These are phyloP conservation scores for Astropecten irregularis DNA, from an alignment of 53 echinoderm and acorn worm genomes.

Conservation along the genomic window DNA sequence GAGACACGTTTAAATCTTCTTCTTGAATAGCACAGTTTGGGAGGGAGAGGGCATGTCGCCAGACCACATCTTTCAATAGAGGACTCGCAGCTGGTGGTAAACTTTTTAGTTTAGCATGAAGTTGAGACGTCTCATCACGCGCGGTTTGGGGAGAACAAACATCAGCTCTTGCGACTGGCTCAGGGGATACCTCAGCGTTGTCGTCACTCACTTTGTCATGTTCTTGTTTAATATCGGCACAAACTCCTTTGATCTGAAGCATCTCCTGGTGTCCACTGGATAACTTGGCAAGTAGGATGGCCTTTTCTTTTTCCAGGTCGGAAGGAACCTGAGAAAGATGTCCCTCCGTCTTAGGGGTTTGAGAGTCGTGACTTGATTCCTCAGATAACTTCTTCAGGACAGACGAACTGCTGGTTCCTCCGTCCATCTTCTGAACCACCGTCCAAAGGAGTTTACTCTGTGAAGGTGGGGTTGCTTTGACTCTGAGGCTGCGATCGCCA, in stretches of 20 bases:
- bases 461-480: constrained; percentile 14
- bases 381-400: background rate
- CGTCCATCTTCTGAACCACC: constrained; percentile 15
- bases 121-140: background rate
- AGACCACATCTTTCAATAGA: constrained; percentile 24
- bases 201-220: too few species aligned
- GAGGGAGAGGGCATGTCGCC: background rate
- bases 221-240: too few species aligned
- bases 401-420: background rate
- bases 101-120: background rate
- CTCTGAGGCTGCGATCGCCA: constrained; percentile 30
- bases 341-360: background rate
- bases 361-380: background rate
- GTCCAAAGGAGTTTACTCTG: constrained; percentile 46
- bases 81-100: constrained; percentile 28
- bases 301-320: background rate
- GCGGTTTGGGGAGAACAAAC: too few species aligned
- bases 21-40: background rate
- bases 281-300: background rate
- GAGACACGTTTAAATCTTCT: background rate
- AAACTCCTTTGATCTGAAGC: too few species aligned
- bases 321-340: background rate
- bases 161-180: background rate
- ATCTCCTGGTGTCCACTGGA: too few species aligned
- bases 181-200: background rate